These are phyloP conservation scores for Linurgus olivaceus DNA, from an alignment of 2,797 vertebrate genomes.

Conservation along the genomic window DNA sequence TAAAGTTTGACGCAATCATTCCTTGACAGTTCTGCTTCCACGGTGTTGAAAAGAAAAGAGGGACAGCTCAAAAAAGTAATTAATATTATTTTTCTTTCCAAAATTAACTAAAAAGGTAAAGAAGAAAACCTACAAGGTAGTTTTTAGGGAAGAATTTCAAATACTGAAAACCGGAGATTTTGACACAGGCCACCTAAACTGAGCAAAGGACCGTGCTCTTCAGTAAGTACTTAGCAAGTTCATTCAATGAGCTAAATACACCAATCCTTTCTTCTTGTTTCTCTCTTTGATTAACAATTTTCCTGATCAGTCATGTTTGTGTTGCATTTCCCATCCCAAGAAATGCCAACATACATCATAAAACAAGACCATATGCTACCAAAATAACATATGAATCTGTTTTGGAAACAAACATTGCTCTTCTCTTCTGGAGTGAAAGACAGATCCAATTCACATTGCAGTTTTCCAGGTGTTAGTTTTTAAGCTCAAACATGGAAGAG, in stretches of 20 bases:
- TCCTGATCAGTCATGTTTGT: background rate
- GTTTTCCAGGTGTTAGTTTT: background rate
- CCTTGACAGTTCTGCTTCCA: background rate
- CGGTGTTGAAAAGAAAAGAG: background rate
- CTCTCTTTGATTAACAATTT: background rate
- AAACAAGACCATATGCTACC: background rate
- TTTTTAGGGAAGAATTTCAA: background rate
- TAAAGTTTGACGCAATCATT: background rate
- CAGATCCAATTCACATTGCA: background rate
- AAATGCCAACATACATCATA: background rate
- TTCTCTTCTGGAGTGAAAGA: slow-evolving; percentile 1
- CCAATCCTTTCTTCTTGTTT: background rate
- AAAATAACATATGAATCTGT: background rate
- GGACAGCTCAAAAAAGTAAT: background rate
- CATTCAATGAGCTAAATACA: background rate
- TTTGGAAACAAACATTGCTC: background rate
- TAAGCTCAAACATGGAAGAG: background rate
- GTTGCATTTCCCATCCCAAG: background rate
- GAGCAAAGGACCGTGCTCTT: background rate
- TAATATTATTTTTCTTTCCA: background rate
- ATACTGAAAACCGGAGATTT: background rate
- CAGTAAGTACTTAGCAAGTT: background rate
- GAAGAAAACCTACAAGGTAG: background rate
- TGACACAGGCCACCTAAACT: background rate
- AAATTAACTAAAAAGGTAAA: background rate